Evolutionary conservation across 1,140 invertebrate genomes (phyloP), one percentile per base, ranked within the genome.

Genomic region (Eupristina koningsbergeri): DNA sequence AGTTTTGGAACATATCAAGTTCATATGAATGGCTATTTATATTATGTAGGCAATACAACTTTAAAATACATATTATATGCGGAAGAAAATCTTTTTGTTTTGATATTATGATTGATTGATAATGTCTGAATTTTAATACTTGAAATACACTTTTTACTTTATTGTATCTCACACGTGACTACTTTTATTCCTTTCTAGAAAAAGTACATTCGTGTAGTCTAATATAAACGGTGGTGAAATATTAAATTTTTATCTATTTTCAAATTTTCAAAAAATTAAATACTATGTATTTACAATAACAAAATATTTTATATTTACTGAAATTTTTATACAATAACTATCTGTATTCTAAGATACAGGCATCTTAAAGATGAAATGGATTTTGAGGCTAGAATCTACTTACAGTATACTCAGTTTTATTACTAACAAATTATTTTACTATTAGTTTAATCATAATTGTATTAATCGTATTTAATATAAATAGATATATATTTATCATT

Each of bases 51-150:
- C 31, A 81, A 36, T 74, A 53, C 11, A 36, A 81, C 26, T 73
- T 81, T 81, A 86, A 84, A 86, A 88, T 87, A 87, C 83, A 87
- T 58, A 84, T 83, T 58, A 39, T 39, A 47, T 36, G 34, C 26
- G 67, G 47, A 39, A 80, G 58, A 80, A 53, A 80, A 15, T 58
- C 53, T 31, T 13, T 78, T 29, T 61, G n/a, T 80, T 74, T 83
- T 85, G 78, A 76, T 82, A 81, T 75, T 86, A 80, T 50, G 19
- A 74, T 83, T 83, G 75, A 83, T 83, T 83, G 47, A 73, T 47
- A 29, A 31, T 82, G 80, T 26, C 53, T 9, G 29, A 22, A 80
- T 29, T 81, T 81, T 81, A 36, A 81, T 73, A 80, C 22, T 83
- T 58, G 63, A 83, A 78, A 34, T 83, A 78, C 77, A 61, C 41